These are phyloP conservation scores for Limnothrissa miodon DNA, from an alignment of 2,113 vertebrate species.

Conservation along the genomic window DNA sequence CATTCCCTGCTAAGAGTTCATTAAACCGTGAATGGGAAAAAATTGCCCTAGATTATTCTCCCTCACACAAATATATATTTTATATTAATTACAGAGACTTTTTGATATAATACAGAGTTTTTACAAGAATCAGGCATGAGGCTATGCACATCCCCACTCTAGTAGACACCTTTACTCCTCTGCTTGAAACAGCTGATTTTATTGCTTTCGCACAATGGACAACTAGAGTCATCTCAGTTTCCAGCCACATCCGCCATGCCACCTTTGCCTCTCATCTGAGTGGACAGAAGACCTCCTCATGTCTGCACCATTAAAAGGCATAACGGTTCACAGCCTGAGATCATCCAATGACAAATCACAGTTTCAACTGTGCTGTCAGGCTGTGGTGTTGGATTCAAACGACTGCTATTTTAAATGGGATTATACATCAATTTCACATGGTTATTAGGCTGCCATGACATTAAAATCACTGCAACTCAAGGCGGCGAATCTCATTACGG, in stretches of 20 bases:
- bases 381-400: conserved; percentile 9
- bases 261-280: neutral
- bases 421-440: conserved; percentile 21
- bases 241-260: neutral
- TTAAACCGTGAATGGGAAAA: too few relatives aligned
- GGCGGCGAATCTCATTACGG: neutral
- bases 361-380: conserved; percentile 10
- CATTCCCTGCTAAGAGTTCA: neutral
- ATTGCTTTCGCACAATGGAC: neutral
- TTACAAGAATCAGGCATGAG: too few relatives aligned
- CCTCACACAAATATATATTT: too few relatives aligned
- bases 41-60: neutral
- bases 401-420: conserved; percentile 18
- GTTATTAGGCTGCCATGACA: conserved; percentile 16
- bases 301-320: neutral
- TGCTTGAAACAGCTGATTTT: neutral
- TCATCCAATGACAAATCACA: conserved; percentile 7
- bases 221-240: neutral
- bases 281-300: neutral
- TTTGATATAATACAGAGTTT: too few relatives aligned
- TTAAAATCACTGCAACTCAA: conserved; percentile 19
- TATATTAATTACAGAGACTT: too few relatives aligned
- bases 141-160: neutral
- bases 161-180: neutral
- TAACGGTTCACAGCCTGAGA: conserved; percentile 2